Evolutionary conservation across 2,113 vertebrate species (phyloP).

Genomic region (Gobiocypris rarus): DNA sequence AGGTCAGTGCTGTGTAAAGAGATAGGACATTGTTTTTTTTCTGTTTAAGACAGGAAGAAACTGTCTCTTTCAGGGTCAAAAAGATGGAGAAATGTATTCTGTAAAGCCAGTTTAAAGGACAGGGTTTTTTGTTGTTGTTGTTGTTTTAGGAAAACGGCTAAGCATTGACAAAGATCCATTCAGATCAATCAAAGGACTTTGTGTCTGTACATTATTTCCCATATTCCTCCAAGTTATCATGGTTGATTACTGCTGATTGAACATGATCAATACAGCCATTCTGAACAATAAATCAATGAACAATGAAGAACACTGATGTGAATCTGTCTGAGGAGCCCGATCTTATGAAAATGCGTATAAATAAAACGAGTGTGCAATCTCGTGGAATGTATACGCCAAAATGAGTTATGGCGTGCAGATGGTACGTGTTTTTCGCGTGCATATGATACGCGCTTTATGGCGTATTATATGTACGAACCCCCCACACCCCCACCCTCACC

Average conservation of each 20-base stretch:
- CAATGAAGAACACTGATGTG: not conserved
- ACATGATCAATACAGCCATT: conserved; percentile 13
- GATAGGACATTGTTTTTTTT: not conserved
- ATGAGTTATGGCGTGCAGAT: too few relatives aligned
- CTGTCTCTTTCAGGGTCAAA: not conserved
- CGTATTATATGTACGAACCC: too few relatives aligned
- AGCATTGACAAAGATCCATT: not conserved
- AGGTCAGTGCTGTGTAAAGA: conserved; percentile 1
- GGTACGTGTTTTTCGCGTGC: too few relatives aligned
- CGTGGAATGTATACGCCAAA: too few relatives aligned
- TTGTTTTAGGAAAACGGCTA: not conserved
- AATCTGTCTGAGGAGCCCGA: too few relatives aligned
- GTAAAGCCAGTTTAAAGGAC: not conserved
- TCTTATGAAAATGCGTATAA: too few relatives aligned
- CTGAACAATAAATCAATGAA: not conserved
- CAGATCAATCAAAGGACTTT: not conserved
- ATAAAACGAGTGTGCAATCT: too few relatives aligned
- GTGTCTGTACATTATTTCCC: not conserved
- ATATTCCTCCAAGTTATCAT: not conserved
- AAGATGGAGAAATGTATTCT: not conserved
- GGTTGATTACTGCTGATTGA: conserved; percentile 10
- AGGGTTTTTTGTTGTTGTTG: too few relatives aligned
- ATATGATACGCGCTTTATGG: too few relatives aligned
- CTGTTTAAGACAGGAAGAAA: not conserved
- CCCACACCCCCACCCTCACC: too few relatives aligned